These are phyloP conservation scores for Sussaba pulchella DNA, from an alignment of 2,888 invertebrate species.

Conservation along the genomic window DNA sequence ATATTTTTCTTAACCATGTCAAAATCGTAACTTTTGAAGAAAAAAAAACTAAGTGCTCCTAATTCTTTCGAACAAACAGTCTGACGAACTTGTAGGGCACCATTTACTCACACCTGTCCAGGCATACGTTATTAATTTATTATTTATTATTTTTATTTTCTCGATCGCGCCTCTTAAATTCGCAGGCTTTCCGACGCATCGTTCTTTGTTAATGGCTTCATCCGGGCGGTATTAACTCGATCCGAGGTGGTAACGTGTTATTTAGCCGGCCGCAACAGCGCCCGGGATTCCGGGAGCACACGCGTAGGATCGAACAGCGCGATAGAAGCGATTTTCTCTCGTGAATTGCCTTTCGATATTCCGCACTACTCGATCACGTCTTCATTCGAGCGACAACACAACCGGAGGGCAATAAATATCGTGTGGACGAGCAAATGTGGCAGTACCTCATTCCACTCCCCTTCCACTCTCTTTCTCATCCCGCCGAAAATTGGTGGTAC, in stretches of 20 bases:
- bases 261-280: constrained; percentile 70
- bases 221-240: constrained; percentile 68
- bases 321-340: constrained; percentile 52
- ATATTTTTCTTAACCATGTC: too few relatives aligned
- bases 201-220: constrained; percentile 75
- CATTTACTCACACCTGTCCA: too few relatives aligned
- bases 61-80: too few relatives aligned
- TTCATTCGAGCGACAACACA: constrained; percentile 12
- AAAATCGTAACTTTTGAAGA: too few relatives aligned
- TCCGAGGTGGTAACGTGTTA: constrained; percentile 75
- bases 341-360: constrained; percentile 69
- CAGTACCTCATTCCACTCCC: too few relatives aligned
- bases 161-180: constrained; percentile 65
- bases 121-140: constrained; percentile 26
- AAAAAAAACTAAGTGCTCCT: too few relatives aligned
- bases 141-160: constrained; percentile 35
- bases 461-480: too few relatives aligned
- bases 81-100: too few relatives aligned
- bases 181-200: constrained; percentile 53
- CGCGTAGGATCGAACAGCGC: constrained; percentile 55
- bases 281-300: constrained; percentile 39
- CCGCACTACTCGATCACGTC: constrained; percentile 15
- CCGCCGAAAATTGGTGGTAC: constrained; percentile 65
- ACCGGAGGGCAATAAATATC: constrained; percentile 59
- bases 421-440: constrained; percentile 24